Percentiles rank a stretch among this genome's conserved stretches.
phyloP scores from a whole-genome alignment of 1,140 invertebrate genomes.

The Leptonema lineaticorne region DNA sequence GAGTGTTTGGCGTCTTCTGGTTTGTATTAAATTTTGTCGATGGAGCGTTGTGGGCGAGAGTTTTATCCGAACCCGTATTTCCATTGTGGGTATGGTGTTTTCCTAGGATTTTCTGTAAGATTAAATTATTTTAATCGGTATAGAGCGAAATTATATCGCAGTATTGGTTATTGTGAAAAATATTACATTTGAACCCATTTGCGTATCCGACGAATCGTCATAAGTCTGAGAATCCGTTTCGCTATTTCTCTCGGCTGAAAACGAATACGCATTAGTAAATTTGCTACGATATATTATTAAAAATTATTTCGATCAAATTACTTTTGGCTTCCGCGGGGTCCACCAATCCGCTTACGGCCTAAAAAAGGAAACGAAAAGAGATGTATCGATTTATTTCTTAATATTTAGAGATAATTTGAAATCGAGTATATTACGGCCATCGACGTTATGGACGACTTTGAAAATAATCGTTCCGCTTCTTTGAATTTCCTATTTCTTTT shows the following conservation, averaged over 20 bases:
- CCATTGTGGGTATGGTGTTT: constrained; percentile 67
- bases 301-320: constrained; percentile 42
- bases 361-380: constrained; percentile 47
- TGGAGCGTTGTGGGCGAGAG: constrained; percentile 38
- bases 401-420: constrained; percentile 7
- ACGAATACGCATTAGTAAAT: constrained; percentile 42
- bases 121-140: too few species aligned
- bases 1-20: constrained; percentile 54
- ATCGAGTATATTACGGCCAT: constrained; percentile 77
- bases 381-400: background rate
- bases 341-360: constrained; percentile 80
- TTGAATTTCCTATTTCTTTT: constrained; percentile 97
- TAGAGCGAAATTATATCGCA: constrained; percentile 66
- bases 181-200: constrained; percentile 54
- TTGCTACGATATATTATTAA: constrained; percentile 15
- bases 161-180: constrained; percentile 46
- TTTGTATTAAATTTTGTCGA: constrained; percentile 54
- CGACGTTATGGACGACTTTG: constrained; percentile 97
- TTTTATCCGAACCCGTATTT: constrained; percentile 49
- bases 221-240: constrained; percentile 88
- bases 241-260: constrained; percentile 78
- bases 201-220: constrained; percentile 71
- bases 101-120: constrained; percentile 60
- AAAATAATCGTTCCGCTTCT: constrained; percentile 96
- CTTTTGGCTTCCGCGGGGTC: constrained; percentile 60